These are phyloP conservation scores for Cyaniris semiargus DNA, from an alignment of 2,888 invertebrate genomes.

Conservation along the genomic window DNA sequence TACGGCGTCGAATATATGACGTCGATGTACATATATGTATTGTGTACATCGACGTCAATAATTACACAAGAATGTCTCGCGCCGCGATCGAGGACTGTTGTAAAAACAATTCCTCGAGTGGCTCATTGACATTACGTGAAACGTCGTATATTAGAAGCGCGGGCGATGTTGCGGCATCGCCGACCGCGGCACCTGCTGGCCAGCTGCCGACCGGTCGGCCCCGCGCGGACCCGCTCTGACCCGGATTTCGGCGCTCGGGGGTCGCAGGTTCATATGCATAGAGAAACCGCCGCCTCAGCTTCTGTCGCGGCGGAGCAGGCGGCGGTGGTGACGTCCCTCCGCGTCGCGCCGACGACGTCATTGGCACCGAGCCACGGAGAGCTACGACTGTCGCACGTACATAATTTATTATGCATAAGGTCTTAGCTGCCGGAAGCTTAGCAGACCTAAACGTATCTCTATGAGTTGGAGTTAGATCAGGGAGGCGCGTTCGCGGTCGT, in stretches of 20 bases:
- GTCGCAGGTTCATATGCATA: conserved; percentile 31
- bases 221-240: conserved; percentile 46
- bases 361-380: conserved; percentile 8
- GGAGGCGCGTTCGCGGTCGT: background rate
- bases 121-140: background rate
- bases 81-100: background rate
- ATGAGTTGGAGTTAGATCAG: background rate
- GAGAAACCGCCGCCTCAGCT: background rate
- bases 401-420: background rate
- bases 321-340: background rate
- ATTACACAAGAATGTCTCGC: background rate
- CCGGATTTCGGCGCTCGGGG: conserved; percentile 45
- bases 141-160: background rate
- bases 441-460: background rate
- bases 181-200: conserved; percentile 46
- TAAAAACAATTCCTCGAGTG: background rate
- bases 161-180: conserved; percentile 15
- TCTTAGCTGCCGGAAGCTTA: background rate
- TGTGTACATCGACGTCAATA: background rate
- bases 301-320: background rate
- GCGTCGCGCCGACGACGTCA: background rate
- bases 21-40: too few relatives aligned
- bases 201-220: conserved; percentile 52
- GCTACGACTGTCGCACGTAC: background rate
- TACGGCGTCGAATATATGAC: too few relatives aligned